Evolutionary conservation across 2,797 vertebrate genomes (phyloP), one percentile per base, ranked within the genome.

Genomic region (Microctenopoma lineatum): DNA sequence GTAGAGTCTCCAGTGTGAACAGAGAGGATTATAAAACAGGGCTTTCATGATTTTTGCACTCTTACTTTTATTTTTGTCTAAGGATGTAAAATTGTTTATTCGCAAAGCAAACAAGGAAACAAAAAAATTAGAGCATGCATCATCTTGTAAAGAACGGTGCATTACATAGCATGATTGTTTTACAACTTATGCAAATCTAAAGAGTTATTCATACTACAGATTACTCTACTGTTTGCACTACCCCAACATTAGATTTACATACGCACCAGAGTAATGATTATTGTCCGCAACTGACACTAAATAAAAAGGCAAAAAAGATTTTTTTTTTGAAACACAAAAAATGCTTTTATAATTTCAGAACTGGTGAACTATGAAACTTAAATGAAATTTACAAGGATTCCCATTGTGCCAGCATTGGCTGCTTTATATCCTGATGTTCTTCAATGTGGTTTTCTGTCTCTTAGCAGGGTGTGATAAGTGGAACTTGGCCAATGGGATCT

Each of bases 21-120:
- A 73, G 34, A 80, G 72, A 66, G 79, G 86, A 89, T 89, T 89
- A 89, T 68, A 66, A 73, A 80, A 83, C n/a, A 69, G 50, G 74
- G 79, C 70, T 89, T 81, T 89, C 62, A 79, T 76, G 71, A 85
- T 54, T 67, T 75, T 70, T 59, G 57, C 44, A 12, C 58, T 74
- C 64, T 63, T 77, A 46, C 72, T 44, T 78, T 80, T 80, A 77
- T 59, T 80, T 70, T 57, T 63, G 66, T 76, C 62, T 36, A 7
- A 45, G 48, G 74, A 68, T 73, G 66, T 72, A 55, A 84, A 87
- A 78, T 73, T 84, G 56, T 70, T 70, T 59, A 21, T 53, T 26
- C 15, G 46, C 21, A 65, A 79, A 60, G 10, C 11, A 57, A 83
- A 81, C 68, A 69, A 77, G 77, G 16, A 70, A 72, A 39, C 14